Evolutionary conservation across 2,888 invertebrate genomes (phyloP).

Genomic region (Aspidapion aeneum): DNA sequence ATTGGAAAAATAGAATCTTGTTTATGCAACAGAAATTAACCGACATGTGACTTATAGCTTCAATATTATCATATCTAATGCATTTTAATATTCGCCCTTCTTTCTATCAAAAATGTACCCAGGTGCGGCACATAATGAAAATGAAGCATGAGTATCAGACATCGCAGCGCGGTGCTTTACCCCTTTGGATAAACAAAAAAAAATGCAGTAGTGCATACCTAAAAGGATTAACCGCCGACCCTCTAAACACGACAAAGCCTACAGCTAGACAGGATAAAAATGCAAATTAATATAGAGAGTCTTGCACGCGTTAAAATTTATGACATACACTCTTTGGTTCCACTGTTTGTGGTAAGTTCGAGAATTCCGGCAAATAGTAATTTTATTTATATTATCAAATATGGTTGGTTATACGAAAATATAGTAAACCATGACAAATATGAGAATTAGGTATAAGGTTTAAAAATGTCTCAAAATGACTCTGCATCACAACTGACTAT

Average conservation of each 20-base stretch:
- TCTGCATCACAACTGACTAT: no score
- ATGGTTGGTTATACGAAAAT: no score
- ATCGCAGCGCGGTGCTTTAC: not conserved
- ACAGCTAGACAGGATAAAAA: not conserved
- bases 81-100: no score
- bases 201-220: not conserved
- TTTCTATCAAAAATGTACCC: not conserved
- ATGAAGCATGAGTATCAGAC: not conserved
- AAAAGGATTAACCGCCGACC: not conserved
- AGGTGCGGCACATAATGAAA: not conserved
- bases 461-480: no score
- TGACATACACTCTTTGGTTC: not conserved
- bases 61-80: no score
- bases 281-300: not conserved
- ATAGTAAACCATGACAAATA: no score
- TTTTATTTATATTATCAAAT: no score
- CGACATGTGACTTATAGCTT: no score
- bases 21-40: no score
- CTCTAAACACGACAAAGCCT: not conserved
- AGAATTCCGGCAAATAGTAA: no score
- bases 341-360: not conserved
- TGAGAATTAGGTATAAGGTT: no score
- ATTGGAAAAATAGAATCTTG: no score
- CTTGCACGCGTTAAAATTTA: not conserved
- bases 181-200: not conserved